Evolutionary conservation across 1,140 invertebrate genomes (phyloP), one percentile per base, ranked within the genome.

Genomic region (Rhysida immarginata): DNA sequence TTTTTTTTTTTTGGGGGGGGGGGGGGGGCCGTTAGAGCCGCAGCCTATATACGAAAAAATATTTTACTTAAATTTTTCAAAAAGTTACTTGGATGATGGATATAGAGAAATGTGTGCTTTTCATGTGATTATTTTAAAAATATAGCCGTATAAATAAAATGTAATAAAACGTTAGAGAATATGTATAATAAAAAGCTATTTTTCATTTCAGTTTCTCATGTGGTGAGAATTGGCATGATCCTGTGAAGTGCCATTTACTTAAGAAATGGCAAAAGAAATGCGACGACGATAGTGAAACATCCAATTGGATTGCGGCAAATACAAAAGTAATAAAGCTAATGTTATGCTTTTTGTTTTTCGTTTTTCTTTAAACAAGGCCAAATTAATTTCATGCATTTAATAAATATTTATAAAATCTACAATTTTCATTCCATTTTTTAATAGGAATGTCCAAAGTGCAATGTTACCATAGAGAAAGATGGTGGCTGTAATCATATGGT

Each of bases 401-500:
- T 56, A 16, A 18, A 14, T 18, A 27, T 43, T 54, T 13, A 21
- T 51, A 48, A 48, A 48, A n/a, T n/a, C n/a, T n/a, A n/a, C n/a
- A n/a, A 26, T 21, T 26, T 58, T 41, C 21, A 21, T 53, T 53
- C 55, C 26, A 53, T 13, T 35, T 46, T 57, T 62, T 63, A 64
- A 42, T 60, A 81, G 77, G 95, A 98, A 75, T 98, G 96, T 75
- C 95, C 95, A 16, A 94, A 90, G 66, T 99, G 95, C 74, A 93
- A 94, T 70, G 93, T 95, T 1, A 97, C 93, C 0, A 98, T 99
- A 64, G 91, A 95, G 70, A 95, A 95, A 72, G 93, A 98, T 74
- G 95, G 95, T 45, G 95, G 95, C 26, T 99, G 96, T 73, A 99
- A 99, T 74, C 96, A 99, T 71, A 98, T 99, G 94, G 85, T 96